Conservation (phyloP, 2,113 vertebrate genomes). For the Callionymus lyra region DNA sequence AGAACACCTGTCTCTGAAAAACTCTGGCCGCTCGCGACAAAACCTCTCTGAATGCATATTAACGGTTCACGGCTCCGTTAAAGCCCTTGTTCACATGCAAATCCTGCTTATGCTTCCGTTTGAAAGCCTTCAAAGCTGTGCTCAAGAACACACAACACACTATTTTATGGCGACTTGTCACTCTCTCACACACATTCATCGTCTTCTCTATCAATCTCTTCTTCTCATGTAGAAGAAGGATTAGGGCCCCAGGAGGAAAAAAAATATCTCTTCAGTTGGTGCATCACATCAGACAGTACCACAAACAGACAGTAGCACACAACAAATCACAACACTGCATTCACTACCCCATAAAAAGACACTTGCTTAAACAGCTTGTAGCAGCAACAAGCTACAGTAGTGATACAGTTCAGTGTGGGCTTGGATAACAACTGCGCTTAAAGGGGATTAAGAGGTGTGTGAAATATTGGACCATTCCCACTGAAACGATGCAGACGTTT, state of each 20-base stretch:
- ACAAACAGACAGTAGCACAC: slow-evolving; percentile 5
- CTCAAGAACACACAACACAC: slow-evolving; percentile 1
- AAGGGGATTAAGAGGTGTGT: slow-evolving; percentile 8
- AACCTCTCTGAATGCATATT: slow-evolving; percentile 25
- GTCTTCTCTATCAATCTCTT: slow-evolving; percentile 26
- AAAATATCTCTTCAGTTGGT: slow-evolving; percentile 31
- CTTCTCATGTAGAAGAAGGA: slow-evolving; percentile 27
- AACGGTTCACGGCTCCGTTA: slow-evolving; percentile 22
- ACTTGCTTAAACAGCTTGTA: slow-evolving; percentile 23
- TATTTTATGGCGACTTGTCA: slow-evolving; percentile 14
- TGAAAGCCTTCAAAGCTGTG: slow-evolving; percentile 16
- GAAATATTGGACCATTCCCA: slow-evolving; percentile 13
- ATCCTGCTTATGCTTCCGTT: slow-evolving; percentile 19
- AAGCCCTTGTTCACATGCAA: slow-evolving; percentile 45
- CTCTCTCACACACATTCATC: slow-evolving; percentile 12
- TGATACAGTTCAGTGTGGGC: slow-evolving; percentile 13
- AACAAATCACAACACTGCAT: not conserved
- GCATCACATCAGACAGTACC: slow-evolving; percentile 22
- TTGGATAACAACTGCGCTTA: slow-evolving; percentile 25
- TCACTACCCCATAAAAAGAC: slow-evolving; percentile 19
- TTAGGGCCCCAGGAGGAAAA: slow-evolving; percentile 34
- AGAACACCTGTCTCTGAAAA: slow-evolving; percentile 39
- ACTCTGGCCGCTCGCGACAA: slow-evolving; percentile 6
- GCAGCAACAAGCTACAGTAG: slow-evolving; percentile 16
- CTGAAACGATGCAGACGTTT: slow-evolving; percentile 1